These are phyloP conservation scores for Bactericera cockerelli DNA, from an alignment of 1,140 invertebrate species.

Conservation along the genomic window DNA sequence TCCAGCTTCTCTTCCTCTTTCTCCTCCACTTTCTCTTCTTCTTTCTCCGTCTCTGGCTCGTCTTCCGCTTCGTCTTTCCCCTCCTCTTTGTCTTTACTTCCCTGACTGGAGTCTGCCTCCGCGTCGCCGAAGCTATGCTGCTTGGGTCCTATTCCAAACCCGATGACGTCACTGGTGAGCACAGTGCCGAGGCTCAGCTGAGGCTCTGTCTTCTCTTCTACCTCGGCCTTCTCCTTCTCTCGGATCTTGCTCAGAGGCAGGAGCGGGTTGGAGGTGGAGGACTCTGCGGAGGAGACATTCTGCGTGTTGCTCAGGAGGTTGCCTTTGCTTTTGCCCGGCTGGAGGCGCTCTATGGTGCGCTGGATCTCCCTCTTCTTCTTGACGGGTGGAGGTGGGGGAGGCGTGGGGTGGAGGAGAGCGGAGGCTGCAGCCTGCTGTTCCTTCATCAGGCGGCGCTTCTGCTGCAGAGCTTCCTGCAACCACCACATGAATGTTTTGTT, in stretches of 20 bases:
- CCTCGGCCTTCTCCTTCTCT: conserved; percentile 8
- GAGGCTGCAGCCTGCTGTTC: not conserved
- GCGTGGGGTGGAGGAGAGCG: not conserved
- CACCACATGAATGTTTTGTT: not conserved
- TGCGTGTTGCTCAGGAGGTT: conserved; percentile 44
- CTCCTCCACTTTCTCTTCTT: conserved; percentile 14
- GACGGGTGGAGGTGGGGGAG: conserved; percentile 13
- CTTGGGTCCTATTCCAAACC: conserved; percentile 20
- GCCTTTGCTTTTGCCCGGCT: conserved; percentile 69
- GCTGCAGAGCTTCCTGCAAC: not conserved
- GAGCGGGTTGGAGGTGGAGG: not conserved
- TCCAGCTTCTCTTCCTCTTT: conserved; percentile 21
- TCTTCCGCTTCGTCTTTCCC: conserved; percentile 9
- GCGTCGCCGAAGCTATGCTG: conserved; percentile 20
- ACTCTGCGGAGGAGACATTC: conserved; percentile 11
- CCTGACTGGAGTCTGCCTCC: conserved; percentile 13
- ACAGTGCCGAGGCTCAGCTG: conserved; percentile 68
- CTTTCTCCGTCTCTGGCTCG: not conserved
- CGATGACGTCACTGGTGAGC: conserved; percentile 38
- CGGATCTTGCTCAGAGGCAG: not conserved
- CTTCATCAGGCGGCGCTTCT: not conserved
- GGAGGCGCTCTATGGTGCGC: conserved; percentile 61
- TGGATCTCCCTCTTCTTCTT: conserved; percentile 48
- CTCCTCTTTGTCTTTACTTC: conserved; percentile 18
- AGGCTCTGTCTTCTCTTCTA: conserved; percentile 37